These are phyloP conservation scores for Centruroides sculpturatus DNA, from an alignment of 1,140 invertebrate species.

Conservation along the genomic window DNA sequence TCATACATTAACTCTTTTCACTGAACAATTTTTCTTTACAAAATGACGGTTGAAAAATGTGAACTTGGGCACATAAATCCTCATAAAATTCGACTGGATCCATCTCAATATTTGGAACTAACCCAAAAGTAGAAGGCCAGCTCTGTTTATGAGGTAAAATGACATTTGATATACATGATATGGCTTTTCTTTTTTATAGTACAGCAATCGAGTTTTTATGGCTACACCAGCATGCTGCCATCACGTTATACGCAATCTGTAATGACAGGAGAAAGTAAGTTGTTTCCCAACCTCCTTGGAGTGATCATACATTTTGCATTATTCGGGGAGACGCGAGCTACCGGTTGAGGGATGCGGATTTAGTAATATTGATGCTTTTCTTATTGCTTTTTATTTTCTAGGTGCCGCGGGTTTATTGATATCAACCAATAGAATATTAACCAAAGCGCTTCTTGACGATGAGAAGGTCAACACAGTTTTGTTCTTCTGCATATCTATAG, in stretches of 20 bases:
- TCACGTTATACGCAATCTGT: conserved; percentile 78
- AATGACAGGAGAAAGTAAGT: conserved; percentile 83
- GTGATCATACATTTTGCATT: not conserved
- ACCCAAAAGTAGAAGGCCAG: not conserved
- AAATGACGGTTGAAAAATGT: too few relatives aligned
- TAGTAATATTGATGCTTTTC: too few relatives aligned
- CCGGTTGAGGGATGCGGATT: too few relatives aligned
- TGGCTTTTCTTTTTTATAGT: conserved; percentile 34
- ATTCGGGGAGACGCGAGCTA: too few relatives aligned
- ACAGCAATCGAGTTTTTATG: conserved; percentile 87
- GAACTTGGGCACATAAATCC: too few relatives aligned
- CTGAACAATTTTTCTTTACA: too few relatives aligned
- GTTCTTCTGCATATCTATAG: conserved; percentile 64
- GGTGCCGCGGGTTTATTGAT: conserved; percentile 73
- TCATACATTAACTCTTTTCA: too few relatives aligned
- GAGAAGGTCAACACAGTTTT: conserved; percentile 62
- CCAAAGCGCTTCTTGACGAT: conserved; percentile 57
- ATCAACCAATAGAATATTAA: conserved; percentile 64
- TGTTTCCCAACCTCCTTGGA: too few relatives aligned
- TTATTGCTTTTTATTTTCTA: conserved; percentile 24
- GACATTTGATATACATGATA: too few relatives aligned
- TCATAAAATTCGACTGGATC: too few relatives aligned
- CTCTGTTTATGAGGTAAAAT: not conserved
- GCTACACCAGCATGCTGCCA: conserved; percentile 81
- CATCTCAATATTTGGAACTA: too few relatives aligned